Conservation (phyloP, 1,140 invertebrate genomes). For the Oreohelix idahoensis region DNA sequence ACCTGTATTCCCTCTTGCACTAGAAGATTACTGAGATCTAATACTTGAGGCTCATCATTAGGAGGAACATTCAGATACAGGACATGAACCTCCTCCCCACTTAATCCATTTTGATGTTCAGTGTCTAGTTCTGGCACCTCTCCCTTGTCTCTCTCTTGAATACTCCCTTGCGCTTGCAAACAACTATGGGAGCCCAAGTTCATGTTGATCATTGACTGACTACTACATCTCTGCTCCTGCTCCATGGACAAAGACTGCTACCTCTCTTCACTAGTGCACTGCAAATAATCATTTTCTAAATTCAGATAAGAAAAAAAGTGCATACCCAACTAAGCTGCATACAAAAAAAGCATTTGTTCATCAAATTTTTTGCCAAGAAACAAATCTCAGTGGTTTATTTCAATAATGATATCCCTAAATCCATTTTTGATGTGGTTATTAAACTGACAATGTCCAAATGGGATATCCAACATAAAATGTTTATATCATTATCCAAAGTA, state of each 20-base stretch:
- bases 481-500: too few relatives aligned
- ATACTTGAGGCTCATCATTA: constrained; percentile 25
- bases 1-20: constrained; percentile 38
- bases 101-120: background rate
- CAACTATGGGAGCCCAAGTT: background rate
- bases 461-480: too few relatives aligned
- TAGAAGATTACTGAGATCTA: constrained; percentile 24
- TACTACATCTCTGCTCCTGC: background rate
- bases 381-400: too few relatives aligned
- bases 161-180: background rate
- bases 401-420: too few relatives aligned
- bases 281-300: too few relatives aligned
- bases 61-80: constrained; percentile 25
- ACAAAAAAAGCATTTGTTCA: too few relatives aligned
- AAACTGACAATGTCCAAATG: too few relatives aligned
- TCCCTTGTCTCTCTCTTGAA: background rate
- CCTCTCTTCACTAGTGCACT: background rate
- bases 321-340: too few relatives aligned
- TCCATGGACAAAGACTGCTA: background rate
- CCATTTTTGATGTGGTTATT: too few relatives aligned
- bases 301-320: too few relatives aligned
- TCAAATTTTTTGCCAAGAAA: too few relatives aligned
- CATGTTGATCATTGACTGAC: background rate
- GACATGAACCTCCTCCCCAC: constrained; percentile 30
- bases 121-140: background rate